phyloP scores from a whole-genome alignment of 1,140 invertebrate species.

The Drosophila ficusphila region DNA sequence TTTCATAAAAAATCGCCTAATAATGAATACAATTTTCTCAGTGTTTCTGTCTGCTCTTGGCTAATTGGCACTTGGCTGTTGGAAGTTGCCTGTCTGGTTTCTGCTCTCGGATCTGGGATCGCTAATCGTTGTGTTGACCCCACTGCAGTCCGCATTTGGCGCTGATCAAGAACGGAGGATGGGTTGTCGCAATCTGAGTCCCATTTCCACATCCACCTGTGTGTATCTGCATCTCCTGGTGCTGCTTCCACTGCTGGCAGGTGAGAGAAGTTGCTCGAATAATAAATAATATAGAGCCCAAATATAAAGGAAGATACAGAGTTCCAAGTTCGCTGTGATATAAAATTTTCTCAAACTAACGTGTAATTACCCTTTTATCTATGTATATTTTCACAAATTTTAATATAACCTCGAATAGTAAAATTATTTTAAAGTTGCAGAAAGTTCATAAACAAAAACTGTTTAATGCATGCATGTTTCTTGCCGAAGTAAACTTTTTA shows the following conservation, averaged over 20 bases:
- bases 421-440: too few relatives aligned
- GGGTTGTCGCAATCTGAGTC: background rate
- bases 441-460: too few relatives aligned
- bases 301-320: background rate
- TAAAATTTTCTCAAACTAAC: too few relatives aligned
- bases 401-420: too few relatives aligned
- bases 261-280: constrained; percentile 3
- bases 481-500: too few relatives aligned
- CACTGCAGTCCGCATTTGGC: constrained; percentile 24
- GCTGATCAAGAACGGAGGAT: constrained; percentile 32
- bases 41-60: constrained; percentile 11
- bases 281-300: too few relatives aligned
- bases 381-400: too few relatives aligned
- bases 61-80: constrained; percentile 30
- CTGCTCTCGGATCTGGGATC: constrained; percentile 9
- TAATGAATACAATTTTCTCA: background rate
- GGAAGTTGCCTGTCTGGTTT: constrained; percentile 41
- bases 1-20: too few relatives aligned
- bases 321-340: background rate
- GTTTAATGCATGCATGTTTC: too few relatives aligned
- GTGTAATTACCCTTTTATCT: too few relatives aligned
- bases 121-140: constrained; percentile 2
- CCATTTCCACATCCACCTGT: background rate
- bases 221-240: constrained; percentile 1
- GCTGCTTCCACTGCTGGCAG: constrained; percentile 6